phyloP scores from a whole-genome alignment of 2,113 vertebrate genomes.

The Athene cunicularia region DNA sequence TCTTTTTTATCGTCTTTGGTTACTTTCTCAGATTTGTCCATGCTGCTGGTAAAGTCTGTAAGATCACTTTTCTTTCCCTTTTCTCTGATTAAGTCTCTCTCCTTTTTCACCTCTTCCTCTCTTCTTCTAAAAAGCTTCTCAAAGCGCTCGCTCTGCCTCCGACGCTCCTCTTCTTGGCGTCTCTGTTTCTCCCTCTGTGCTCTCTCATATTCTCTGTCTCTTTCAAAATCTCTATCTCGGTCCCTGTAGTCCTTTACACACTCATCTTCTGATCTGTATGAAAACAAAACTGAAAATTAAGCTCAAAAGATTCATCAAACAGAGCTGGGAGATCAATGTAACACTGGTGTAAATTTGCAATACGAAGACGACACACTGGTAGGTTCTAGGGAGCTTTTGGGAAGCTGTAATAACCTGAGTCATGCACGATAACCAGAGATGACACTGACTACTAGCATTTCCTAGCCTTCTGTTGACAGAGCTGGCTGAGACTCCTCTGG shows the following conservation, averaged over 20 bases:
- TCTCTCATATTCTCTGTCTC: slow-evolving; percentile 86
- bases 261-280: slow-evolving; percentile 84
- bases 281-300: slow-evolving; percentile 73
- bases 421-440: slow-evolving; percentile 32
- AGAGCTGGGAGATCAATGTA: slow-evolving; percentile 42
- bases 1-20: slow-evolving; percentile 88
- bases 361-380: background rate
- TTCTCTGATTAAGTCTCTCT: slow-evolving; percentile 85
- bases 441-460: background rate
- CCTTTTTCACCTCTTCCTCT: slow-evolving; percentile 88
- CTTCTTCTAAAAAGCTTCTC: slow-evolving; percentile 87
- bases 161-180: slow-evolving; percentile 90
- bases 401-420: background rate
- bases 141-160: slow-evolving; percentile 88
- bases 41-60: slow-evolving; percentile 74
- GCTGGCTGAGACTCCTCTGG: background rate
- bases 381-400: slow-evolving; percentile 39
- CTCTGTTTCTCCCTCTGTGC: slow-evolving; percentile 85
- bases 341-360: slow-evolving; percentile 32
- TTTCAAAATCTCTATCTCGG: slow-evolving; percentile 85
- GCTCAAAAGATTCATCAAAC: slow-evolving; percentile 47
- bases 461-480: background rate
- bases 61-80: slow-evolving; percentile 83
- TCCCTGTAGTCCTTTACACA: slow-evolving; percentile 88
- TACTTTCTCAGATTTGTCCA: slow-evolving; percentile 81